Evolutionary conservation across 2,797 vertebrate genomes (phyloP), one percentile per base, ranked within the genome.

Genomic region (Morelia viridis): DNA sequence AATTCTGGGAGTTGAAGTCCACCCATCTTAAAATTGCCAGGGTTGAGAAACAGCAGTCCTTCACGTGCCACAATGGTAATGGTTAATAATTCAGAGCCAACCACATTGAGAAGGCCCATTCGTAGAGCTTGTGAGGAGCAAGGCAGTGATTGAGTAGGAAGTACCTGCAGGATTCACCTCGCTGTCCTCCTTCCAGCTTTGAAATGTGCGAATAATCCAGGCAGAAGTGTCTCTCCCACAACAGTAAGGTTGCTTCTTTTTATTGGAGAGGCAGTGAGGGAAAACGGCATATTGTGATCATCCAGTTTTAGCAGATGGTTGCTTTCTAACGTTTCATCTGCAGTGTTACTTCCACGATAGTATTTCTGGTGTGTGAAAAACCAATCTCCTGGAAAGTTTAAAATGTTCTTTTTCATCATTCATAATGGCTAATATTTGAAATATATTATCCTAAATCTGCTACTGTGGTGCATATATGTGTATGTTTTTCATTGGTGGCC

Each of bases 341-440:
- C 60, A 24, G n/a, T 76, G 31, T 76, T 76, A 89, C 24, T 53
- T 35, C 65, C 56, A 60, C 5, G 24, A 61, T 83, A 71, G 24
- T 26, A 90, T 76, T 90, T 83, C 56, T 90, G 57, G 8, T 90
- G 31, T 83, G 68, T 80, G 24, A 83, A 90, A 76, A 41, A 80
- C 41, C 24, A 60, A 61, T 60, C 35, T 87, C 31, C 53, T 60
- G 64, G 57, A 83, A 80, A 83, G n/a, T 22, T 80, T 89, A 35
- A 64, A 10, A 28, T 60, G 57, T 57, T 60, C 13, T 83, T 80
- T 90, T 90, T 71, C 24, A 83, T 46, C 65, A 80, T 89, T 64
- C 50, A 56, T 57, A 89, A 22, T 57, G 11, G 22, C 31, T 57
- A 71, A 31, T 2, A 0, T 71, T 31, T 89, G 88, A 57, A 31